Evolutionary conservation across 2,797 vertebrate species (phyloP).

Genomic region (Pachyuromys duprasi): DNA sequence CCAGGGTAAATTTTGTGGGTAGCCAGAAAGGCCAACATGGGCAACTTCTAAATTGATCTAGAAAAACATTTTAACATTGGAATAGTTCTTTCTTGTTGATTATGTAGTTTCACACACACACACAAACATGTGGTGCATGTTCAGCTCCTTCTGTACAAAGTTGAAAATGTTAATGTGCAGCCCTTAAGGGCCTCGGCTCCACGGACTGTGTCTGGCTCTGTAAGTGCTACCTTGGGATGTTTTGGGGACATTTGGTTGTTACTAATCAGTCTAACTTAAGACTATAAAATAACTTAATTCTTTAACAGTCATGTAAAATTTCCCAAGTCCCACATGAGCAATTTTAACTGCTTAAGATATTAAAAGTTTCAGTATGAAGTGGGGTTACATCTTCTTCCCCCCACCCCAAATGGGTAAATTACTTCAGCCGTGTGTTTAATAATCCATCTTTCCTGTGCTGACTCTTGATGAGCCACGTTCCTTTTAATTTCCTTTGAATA

Average conservation of each 20-base stretch:
- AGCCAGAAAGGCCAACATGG: slow-evolving; percentile 9
- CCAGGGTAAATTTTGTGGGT: neutral
- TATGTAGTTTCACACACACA: slow-evolving; percentile 60
- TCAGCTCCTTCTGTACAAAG: slow-evolving; percentile 64
- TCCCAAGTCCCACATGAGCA: slow-evolving; percentile 43
- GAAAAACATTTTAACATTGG: slow-evolving; percentile 32
- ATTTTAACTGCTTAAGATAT: slow-evolving; percentile 39
- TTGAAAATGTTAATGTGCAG: slow-evolving; percentile 27
- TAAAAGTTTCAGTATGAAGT: slow-evolving; percentile 19
- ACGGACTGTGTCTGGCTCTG: slow-evolving; percentile 7
- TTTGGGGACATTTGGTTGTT: slow-evolving; percentile 14
- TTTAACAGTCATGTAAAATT: slow-evolving; percentile 54
- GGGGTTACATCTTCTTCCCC: neutral
- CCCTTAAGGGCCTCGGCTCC: slow-evolving; percentile 38
- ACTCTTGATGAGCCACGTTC: neutral
- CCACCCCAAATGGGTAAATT: neutral
- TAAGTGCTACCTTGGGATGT: slow-evolving; percentile 42
- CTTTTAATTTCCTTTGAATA: neutral
- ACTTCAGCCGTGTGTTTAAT: slow-evolving; percentile 42
- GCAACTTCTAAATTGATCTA: neutral
- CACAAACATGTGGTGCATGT: slow-evolving; percentile 32
- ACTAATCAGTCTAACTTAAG: slow-evolving; percentile 25
- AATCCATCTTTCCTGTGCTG: neutral
- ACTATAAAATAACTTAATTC: slow-evolving; percentile 42
- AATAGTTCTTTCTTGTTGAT: slow-evolving; percentile 69